Percentiles rank a stretch among this genome's conserved stretches.
phyloP scores from a whole-genome alignment of 2,888 invertebrate species.

The Reticulitermes lucifugus region DNA sequence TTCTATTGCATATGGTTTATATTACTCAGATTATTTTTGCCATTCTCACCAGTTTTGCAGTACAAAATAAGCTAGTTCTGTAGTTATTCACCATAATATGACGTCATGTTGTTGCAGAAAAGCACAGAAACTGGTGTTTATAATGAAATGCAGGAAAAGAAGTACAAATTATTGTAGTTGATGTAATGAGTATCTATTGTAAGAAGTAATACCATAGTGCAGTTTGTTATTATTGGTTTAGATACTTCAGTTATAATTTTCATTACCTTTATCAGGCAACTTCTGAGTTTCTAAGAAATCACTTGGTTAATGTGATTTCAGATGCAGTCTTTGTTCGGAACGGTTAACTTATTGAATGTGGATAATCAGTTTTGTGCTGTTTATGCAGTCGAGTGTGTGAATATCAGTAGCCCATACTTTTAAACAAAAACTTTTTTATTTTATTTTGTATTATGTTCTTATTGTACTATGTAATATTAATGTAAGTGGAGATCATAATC shows the following conservation, averaged over 20 bases:
- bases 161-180: slow-evolving; percentile 1
- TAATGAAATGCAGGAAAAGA: neutral
- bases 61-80: neutral
- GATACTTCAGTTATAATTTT: neutral
- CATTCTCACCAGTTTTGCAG: too few species aligned
- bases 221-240: neutral
- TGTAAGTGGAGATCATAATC: slow-evolving; percentile 6
- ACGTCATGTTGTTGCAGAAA: neutral
- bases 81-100: neutral
- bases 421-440: neutral
- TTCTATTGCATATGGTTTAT: too few species aligned
- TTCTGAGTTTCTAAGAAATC: neutral
- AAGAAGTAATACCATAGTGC: neutral
- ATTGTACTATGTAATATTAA: neutral
- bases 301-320: neutral
- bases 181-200: neutral
- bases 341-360: neutral
- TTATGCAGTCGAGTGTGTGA: neutral
- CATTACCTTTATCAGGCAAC: neutral
- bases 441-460: neutral
- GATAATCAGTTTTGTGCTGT: neutral
- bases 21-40: too few species aligned
- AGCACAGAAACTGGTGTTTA: neutral
- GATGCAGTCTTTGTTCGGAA: neutral
- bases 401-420: neutral